Conservation (phyloP, 1,140 invertebrate genomes). For the Amphibalanus amphitrite region DNA sequence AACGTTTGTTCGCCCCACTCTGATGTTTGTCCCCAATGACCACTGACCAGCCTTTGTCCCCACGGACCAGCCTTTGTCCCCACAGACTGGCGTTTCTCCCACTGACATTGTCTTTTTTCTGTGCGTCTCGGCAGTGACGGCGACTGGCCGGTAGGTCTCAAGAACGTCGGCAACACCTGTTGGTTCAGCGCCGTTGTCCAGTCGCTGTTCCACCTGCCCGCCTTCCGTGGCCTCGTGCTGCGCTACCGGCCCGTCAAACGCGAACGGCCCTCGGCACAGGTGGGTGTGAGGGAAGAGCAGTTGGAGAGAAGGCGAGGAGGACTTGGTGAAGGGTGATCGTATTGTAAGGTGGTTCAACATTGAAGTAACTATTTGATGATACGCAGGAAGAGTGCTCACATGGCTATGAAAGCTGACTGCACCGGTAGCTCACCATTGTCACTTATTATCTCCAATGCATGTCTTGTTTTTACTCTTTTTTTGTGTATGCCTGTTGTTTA, state of each 20-base stretch:
- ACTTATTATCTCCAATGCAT: neutral
- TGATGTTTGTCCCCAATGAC: too few relatives aligned
- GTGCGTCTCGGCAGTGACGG: conserved; percentile 20
- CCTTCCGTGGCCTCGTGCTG: conserved; percentile 29
- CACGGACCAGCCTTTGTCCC: too few relatives aligned
- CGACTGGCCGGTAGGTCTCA: conserved; percentile 30
- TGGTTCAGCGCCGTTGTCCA: conserved; percentile 38
- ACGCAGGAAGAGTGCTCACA: neutral
- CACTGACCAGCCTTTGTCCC: too few relatives aligned
- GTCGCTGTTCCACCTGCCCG: conserved; percentile 30
- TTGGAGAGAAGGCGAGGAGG: conserved; percentile 7
- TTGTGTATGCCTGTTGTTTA: too few relatives aligned
- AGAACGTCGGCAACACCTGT: conserved; percentile 37
- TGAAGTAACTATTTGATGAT: neutral
- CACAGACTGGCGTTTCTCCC: too few relatives aligned
- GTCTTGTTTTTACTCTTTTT: conserved; percentile 8
- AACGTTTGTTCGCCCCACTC: too few relatives aligned
- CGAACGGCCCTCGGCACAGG: conserved; percentile 9
- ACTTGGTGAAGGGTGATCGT: neutral
- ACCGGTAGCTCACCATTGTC: neutral
- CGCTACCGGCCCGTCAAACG: conserved; percentile 23
- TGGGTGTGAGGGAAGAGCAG: neutral
- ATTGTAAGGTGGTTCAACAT: too few relatives aligned
- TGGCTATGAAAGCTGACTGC: neutral
- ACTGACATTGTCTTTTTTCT: too few relatives aligned